phyloP scores from a whole-genome alignment of 2,113 vertebrate species.

The Asarcornis scutulata region DNA sequence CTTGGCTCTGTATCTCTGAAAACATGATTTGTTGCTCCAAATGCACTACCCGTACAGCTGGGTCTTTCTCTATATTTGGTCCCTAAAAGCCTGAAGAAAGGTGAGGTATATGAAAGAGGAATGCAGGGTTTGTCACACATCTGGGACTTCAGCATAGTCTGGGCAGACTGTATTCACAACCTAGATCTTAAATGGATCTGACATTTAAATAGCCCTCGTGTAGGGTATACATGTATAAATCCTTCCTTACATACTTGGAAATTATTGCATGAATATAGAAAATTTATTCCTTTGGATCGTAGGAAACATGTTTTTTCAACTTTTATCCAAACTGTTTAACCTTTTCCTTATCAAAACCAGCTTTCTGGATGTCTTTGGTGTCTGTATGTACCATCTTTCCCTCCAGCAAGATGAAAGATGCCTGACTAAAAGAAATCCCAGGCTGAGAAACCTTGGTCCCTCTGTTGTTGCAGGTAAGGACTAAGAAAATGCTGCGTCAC shows the following conservation, averaged over 20 bases:
- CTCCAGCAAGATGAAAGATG: neutral
- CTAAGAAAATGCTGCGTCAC: neutral
- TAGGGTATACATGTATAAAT: neutral
- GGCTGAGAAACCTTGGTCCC: neutral
- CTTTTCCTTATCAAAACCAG: neutral
- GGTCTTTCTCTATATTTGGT: neutral
- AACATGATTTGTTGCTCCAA: neutral
- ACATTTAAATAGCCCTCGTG: neutral
- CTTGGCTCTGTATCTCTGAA: neutral
- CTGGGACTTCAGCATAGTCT: neutral
- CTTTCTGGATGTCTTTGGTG: neutral
- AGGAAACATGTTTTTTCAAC: neutral
- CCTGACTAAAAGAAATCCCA: neutral
- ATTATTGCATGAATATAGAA: neutral
- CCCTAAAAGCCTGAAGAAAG: neutral
- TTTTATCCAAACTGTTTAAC: neutral
- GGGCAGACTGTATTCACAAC: neutral
- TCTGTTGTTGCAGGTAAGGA: neutral
- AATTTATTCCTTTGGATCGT: neutral
- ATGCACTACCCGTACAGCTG: neutral
- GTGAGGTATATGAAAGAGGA: neutral
- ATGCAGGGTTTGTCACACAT: rapidly evolving
- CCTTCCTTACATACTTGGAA: neutral
- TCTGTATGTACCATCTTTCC: neutral
- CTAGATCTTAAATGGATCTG: neutral